Evolutionary conservation across 1,140 invertebrate genomes (phyloP), one percentile per base, ranked within the genome.

Genomic region (Zaprionus taronus): DNA sequence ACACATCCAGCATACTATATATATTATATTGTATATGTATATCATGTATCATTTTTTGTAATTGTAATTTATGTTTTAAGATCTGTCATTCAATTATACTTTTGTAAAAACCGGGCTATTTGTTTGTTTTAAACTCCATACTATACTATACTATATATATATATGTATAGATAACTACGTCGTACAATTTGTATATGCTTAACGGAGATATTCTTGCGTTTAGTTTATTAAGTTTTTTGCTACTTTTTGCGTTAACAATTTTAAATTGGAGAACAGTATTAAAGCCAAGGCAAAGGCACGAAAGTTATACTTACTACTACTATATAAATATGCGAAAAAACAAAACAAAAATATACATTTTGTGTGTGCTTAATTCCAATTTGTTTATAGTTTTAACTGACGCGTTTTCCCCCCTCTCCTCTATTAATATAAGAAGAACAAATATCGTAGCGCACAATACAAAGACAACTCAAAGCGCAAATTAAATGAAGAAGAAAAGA

Each of bases 211-310:
- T 78, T 89, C 41, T 69, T 79, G 75, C 77, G 14, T 9, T 87
- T 71, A 89, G 71, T 80, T 80, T 14, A 61, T 67, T 80, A 89
- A 79, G 71, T 81, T 80, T 47, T 81, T 81, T 72, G 84, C 73
- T 83, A 81, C 70, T 79, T 51, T 22, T 51, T 79, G 82, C 80
- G 77, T 83, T 83, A 77, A 83, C 83, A 89, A 87, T 89, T 89
- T 64, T 63, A 89, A 90, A 90, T 89, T 89, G 84, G 85, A 90
- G 81, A 89, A 84, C 85, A 89, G 84, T 89, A 89, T 89, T 89
- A 89, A 83, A 68, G 81, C 85, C 84, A 41, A 74, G 79, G 78
- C 81, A 81, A 81, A 83, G 71, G 78, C 73, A 76, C 55, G 69
- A 84, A 67, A 86, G 64, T 69, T 89, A 86, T 80, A 71, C 69